Conservation (phyloP, 2,888 invertebrate species). For the Chorisops tibialis region DNA sequence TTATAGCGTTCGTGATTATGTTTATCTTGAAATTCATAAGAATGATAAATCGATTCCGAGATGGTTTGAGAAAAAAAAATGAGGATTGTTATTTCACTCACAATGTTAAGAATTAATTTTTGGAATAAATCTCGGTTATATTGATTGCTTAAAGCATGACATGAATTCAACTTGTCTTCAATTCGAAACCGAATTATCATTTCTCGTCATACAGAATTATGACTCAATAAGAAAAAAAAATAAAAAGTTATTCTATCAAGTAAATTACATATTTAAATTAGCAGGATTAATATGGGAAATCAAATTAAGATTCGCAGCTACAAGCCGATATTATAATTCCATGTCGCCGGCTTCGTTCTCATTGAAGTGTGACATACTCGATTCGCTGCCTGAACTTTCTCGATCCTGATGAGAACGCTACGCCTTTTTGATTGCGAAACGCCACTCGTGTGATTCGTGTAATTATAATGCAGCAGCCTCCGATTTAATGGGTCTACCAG, state of each 20-base stretch:
- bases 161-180: background rate
- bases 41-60: too few species aligned
- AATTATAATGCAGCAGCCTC: conserved; percentile 99
- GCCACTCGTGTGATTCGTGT: conserved; percentile 98
- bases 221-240: conserved; percentile 18
- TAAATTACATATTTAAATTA: conserved; percentile 21
- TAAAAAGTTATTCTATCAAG: conserved; percentile 23
- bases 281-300: conserved; percentile 17
- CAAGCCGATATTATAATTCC: conserved; percentile 90
- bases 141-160: too few species aligned
- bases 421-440: conserved; percentile 97
- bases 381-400: conserved; percentile 85
- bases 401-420: conserved; percentile 75
- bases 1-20: too few species aligned
- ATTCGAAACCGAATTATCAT: background rate
- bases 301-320: conserved; percentile 36
- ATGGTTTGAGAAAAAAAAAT: too few species aligned
- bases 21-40: too few species aligned
- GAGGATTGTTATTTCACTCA: too few species aligned
- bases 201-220: conserved; percentile 11
- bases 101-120: too few species aligned
- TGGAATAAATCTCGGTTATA: too few species aligned
- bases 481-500: conserved; percentile 99
- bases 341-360: conserved; percentile 98
- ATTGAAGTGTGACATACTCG: conserved; percentile 97